Evolutionary conservation across 2,888 invertebrate species (phyloP).

Genomic region (Meliscaeva auricollis): DNA sequence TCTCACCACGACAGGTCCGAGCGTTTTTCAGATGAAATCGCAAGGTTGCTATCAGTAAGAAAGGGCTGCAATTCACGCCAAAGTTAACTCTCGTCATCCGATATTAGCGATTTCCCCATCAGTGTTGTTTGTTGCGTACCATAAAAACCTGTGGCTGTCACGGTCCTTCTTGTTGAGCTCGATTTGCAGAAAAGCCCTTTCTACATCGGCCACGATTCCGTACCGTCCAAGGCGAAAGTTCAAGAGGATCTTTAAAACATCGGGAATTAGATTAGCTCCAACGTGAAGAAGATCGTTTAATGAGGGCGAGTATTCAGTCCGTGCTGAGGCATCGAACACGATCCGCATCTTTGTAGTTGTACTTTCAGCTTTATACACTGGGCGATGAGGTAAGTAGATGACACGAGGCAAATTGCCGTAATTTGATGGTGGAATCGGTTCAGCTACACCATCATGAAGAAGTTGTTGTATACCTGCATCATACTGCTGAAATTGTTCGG

Average conservation of each 20-base stretch:
- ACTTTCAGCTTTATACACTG: constrained; percentile 25
- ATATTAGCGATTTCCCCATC: constrained; percentile 21
- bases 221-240: constrained; percentile 36
- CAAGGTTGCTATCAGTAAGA: constrained; percentile 34
- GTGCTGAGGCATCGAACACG: constrained; percentile 31
- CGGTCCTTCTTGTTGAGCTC: constrained; percentile 23
- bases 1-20: constrained; percentile 24
- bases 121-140: constrained; percentile 15
- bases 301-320: constrained; percentile 17
- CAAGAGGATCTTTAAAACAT: constrained; percentile 34
- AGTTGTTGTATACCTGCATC: constrained; percentile 36
- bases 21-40: constrained; percentile 20
- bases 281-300: constrained; percentile 42
- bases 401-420: background rate
- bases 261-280: constrained; percentile 34
- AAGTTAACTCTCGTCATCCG: constrained; percentile 50
- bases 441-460: constrained; percentile 30
- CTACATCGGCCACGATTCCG: constrained; percentile 23
- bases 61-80: constrained; percentile 49
- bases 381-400: constrained; percentile 33
- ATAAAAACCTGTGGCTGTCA: constrained; percentile 35
- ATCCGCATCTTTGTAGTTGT: constrained; percentile 35
- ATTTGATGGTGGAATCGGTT: background rate
- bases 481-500: constrained; percentile 27
- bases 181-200: constrained; percentile 39